phyloP scores from a whole-genome alignment of 2,113 vertebrate species.

The Prionailurus viverrinus region DNA sequence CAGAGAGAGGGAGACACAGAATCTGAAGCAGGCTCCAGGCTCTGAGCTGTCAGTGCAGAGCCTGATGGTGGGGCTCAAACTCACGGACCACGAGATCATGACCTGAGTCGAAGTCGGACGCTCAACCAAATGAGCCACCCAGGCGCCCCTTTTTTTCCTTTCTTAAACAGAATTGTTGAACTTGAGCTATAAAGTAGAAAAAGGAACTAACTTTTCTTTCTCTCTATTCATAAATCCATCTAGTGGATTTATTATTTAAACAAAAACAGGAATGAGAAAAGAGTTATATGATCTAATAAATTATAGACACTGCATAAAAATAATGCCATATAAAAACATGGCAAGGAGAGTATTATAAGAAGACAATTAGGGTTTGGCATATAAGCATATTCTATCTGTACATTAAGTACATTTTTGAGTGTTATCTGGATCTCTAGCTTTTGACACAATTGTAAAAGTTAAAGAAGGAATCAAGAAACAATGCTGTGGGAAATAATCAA shows the following conservation, averaged over 20 bases:
- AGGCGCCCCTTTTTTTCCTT: not conserved
- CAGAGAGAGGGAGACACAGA: no score
- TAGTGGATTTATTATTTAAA: slow-evolving; percentile 53
- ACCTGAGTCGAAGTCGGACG: no score
- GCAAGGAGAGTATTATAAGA: not conserved
- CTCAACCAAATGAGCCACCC: no score
- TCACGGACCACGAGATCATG: no score
- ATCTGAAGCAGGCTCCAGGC: no score
- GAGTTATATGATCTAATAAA: not conserved
- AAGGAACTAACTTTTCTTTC: slow-evolving; percentile 43
- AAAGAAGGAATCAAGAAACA: not conserved
- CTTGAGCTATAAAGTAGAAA: not conserved
- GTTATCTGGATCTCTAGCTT: not conserved
- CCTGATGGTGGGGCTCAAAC: no score
- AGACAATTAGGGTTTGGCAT: not conserved
- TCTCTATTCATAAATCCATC: not conserved
- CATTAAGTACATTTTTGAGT: not conserved
- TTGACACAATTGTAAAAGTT: not conserved
- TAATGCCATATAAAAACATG: not conserved
- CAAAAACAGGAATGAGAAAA: slow-evolving; percentile 20
- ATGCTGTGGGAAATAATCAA: not conserved
- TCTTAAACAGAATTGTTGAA: not conserved
- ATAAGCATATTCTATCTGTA: not conserved
- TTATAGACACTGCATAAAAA: not conserved
- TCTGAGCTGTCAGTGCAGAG: no score